A percentile compares a stretch with the other conserved stretches of the same genome.
These are phyloP conservation scores for Diceros bicornis DNA, from an alignment of 2,797 vertebrate genomes.

Conservation along the genomic window DNA sequence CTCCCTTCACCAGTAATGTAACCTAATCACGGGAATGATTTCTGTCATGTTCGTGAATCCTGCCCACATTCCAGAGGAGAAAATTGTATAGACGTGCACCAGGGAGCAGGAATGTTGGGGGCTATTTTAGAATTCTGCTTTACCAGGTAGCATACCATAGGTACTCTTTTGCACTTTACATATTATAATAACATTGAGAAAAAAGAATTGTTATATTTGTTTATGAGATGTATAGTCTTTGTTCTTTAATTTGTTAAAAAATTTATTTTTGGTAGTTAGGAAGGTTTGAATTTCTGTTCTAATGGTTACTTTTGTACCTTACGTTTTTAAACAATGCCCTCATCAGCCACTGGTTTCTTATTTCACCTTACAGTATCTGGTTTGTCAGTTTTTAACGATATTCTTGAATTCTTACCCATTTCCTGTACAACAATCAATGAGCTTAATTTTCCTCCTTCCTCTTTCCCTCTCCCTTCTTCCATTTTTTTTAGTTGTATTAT, in stretches of 20 bases:
- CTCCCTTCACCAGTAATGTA: background rate
- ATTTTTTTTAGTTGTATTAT: background rate
- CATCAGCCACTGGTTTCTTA: background rate
- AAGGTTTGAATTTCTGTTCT: conserved; percentile 41
- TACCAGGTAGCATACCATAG: background rate
- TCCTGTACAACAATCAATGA: background rate
- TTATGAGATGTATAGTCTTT: background rate
- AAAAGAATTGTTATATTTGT: background rate
- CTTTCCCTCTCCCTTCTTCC: background rate
- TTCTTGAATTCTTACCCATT: background rate
- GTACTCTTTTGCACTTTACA: background rate
- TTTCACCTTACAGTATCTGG: background rate
- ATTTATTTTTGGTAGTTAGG: background rate
- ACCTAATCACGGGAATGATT: background rate
- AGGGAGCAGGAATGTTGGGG: background rate
- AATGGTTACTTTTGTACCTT: background rate
- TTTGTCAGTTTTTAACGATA: background rate
- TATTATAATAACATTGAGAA: background rate
- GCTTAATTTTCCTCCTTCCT: background rate
- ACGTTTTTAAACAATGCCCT: background rate
- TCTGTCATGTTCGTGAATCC: background rate
- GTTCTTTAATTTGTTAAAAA: conserved; percentile 27
- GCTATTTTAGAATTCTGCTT: background rate
- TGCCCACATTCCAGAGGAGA: background rate
- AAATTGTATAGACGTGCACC: background rate